Conservation (phyloP, 2,113 vertebrate genomes). For the Dicentrarchus labrax region DNA sequence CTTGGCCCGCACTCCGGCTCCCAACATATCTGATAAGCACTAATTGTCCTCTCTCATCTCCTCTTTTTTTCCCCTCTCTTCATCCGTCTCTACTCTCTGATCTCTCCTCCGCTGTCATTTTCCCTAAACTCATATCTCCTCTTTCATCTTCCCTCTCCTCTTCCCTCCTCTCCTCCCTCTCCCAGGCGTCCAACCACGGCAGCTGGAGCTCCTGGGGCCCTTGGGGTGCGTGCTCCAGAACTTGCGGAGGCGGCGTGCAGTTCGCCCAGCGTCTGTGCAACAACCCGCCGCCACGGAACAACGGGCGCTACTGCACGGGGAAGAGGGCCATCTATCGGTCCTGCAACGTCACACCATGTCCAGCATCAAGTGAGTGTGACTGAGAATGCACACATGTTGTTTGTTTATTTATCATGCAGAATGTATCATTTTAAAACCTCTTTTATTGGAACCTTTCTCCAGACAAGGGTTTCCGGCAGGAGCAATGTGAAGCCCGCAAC, state of each 20-base stretch:
- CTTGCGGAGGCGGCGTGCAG: slow-evolving; percentile 94
- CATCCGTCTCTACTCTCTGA: slow-evolving; percentile 27
- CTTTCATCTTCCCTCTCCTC: slow-evolving; percentile 11
- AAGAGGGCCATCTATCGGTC: slow-evolving; percentile 96
- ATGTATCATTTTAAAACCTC: not conserved
- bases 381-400: not conserved
- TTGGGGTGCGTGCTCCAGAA: slow-evolving; percentile 94
- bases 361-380: slow-evolving; percentile 83
- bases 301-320: slow-evolving; percentile 94
- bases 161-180: not conserved
- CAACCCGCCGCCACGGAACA: slow-evolving; percentile 95
- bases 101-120: slow-evolving; percentile 32
- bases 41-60: slow-evolving; percentile 43
- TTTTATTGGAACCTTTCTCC: slow-evolving; percentile 6
- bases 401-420: not conserved
- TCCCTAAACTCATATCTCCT: not conserved
- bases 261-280: slow-evolving; percentile 96
- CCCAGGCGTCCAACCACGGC: slow-evolving; percentile 94
- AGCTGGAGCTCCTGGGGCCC: slow-evolving; percentile 98
- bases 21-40: slow-evolving; percentile 36
- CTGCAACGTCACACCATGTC: slow-evolving; percentile 90
- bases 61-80: not conserved
- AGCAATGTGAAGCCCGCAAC: slow-evolving; percentile 97
- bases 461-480: slow-evolving; percentile 95
- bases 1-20: not conserved